phyloP scores from a whole-genome alignment of 1,140 invertebrate species.

The Drosophila bocqueti region DNA sequence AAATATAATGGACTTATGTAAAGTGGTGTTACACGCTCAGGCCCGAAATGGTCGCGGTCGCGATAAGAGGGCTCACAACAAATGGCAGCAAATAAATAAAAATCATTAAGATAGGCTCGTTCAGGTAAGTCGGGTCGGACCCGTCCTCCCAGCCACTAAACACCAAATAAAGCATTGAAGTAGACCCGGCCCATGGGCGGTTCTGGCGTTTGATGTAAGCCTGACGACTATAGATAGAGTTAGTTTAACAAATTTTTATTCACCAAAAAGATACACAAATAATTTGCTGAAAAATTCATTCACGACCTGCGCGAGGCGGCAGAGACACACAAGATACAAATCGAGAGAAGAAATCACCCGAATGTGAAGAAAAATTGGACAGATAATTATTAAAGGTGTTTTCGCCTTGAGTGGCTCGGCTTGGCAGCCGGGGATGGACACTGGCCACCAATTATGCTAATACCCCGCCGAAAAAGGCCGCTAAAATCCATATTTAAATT shows the following conservation, averaged over 20 bases:
- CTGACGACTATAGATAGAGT: slow-evolving; percentile 50
- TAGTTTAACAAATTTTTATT: slow-evolving; percentile 79
- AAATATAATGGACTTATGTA: slow-evolving; percentile 72
- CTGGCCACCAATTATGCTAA: slow-evolving; percentile 77
- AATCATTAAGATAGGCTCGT: slow-evolving; percentile 71
- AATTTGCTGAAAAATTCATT: slow-evolving; percentile 75
- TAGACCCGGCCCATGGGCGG: slow-evolving; percentile 57
- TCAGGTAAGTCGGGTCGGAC: slow-evolving; percentile 34
- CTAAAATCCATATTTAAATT: slow-evolving; percentile 77
- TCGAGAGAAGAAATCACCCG: slow-evolving; percentile 33
- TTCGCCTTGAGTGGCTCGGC: slow-evolving; percentile 69
- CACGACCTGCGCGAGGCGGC: slow-evolving; percentile 54
- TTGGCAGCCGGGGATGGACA: slow-evolving; percentile 54
- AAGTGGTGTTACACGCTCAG: slow-evolving; percentile 76
- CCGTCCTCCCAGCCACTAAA: slow-evolving; percentile 58
- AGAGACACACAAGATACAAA: slow-evolving; percentile 32
- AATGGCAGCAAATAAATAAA: slow-evolving; percentile 78
- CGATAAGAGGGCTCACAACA: slow-evolving; percentile 62
- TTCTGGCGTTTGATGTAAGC: slow-evolving; percentile 77
- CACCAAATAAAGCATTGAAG: slow-evolving; percentile 72
- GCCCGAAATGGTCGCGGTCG: slow-evolving; percentile 44
- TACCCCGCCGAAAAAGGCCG: slow-evolving; percentile 69
- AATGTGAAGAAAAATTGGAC: slow-evolving; percentile 74
- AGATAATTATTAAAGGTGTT: slow-evolving; percentile 78
- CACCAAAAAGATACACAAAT: slow-evolving; percentile 70